phyloP scores from a whole-genome alignment of 2,797 vertebrate species.

The Borostomias antarcticus region DNA sequence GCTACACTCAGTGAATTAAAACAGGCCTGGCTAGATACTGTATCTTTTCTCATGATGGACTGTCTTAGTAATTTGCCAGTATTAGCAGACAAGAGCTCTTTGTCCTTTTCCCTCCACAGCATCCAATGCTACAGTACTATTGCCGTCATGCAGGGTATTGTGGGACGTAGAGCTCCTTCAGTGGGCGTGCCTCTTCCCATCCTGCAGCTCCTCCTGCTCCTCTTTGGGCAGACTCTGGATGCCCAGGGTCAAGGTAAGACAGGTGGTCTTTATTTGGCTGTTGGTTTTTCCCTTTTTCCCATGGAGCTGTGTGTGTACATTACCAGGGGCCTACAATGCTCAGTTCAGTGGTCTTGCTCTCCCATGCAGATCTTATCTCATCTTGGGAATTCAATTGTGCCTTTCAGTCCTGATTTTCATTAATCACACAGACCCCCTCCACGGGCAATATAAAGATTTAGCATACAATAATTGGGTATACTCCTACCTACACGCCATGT shows the following conservation, averaged over 20 bases:
- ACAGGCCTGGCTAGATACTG: constrained; percentile 33
- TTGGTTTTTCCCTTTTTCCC: not conserved
- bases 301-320: not conserved
- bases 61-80: not conserved
- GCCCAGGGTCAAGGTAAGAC: constrained; percentile 72
- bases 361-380: not conserved
- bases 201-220: constrained; percentile 50
- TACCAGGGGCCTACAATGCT: no score
- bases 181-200: constrained; percentile 26
- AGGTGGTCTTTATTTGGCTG: not conserved
- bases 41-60: constrained; percentile 18
- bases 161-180: constrained; percentile 26
- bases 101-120: constrained; percentile 38
- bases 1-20: constrained; percentile 53
- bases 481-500: not conserved
- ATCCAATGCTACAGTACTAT: constrained; percentile 59
- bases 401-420: not conserved
- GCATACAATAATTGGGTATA: not conserved
- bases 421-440: constrained; percentile 11
- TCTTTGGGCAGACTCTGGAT: constrained; percentile 48
- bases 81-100: not conserved
- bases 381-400: not conserved
- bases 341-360: not conserved
- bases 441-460: not conserved
- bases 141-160: constrained; percentile 33